Percentiles rank a stretch among this genome's conserved stretches.
These are phyloP conservation scores for Galemys pyrenaicus DNA, from an alignment of 2,113 vertebrate species.

Conservation along the genomic window DNA sequence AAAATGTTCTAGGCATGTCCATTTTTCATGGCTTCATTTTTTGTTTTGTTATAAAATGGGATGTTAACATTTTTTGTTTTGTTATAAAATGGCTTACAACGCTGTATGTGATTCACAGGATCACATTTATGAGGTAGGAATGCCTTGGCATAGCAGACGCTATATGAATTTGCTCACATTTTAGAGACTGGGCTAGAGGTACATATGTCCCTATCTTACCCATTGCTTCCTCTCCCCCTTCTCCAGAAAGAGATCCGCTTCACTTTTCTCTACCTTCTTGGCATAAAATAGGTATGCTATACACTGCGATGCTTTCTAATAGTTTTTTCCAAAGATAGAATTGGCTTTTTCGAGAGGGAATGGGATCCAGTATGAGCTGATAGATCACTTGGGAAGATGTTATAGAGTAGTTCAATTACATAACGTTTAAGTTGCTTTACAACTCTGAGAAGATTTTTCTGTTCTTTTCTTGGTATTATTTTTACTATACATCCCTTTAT, in stretches of 20 bases:
- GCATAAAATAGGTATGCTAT: neutral
- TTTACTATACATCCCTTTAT: neutral
- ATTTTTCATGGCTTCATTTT: neutral
- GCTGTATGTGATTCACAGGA: neutral
- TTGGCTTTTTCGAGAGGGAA: neutral
- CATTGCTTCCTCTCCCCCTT: neutral
- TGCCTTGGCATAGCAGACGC: neutral
- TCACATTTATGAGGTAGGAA: neutral
- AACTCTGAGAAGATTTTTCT: neutral
- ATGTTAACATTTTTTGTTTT: neutral
- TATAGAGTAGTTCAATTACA: neutral
- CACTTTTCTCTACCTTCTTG: neutral
- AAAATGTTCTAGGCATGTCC: neutral
- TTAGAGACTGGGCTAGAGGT: neutral
- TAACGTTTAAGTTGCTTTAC: neutral
- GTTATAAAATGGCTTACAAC: too few relatives aligned
- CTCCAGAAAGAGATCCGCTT: neutral
- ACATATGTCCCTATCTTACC: neutral
- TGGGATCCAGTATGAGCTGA: neutral
- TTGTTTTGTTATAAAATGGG: neutral
- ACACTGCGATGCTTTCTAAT: neutral
- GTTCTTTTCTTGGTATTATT: neutral
- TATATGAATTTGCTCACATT: neutral
- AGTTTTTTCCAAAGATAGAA: neutral
- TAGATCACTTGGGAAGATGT: neutral